Evolutionary conservation across 2,888 invertebrate species (phyloP), one percentile per base, ranked within the genome.

Genomic region (Coleophora deauratella): DNA sequence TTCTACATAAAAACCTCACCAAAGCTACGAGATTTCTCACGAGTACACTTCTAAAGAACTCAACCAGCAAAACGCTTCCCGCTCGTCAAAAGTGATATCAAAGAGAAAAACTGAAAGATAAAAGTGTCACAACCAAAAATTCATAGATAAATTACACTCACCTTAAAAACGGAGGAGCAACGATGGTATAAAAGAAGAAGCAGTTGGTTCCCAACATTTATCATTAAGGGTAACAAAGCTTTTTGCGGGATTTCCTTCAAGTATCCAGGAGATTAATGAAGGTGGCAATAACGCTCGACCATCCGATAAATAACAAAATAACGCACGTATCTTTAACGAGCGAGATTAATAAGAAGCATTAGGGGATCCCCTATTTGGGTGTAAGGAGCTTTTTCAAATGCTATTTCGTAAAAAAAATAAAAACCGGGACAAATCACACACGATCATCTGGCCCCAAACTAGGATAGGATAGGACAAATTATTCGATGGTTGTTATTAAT

Each of bases 241-340:
- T 79, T 80, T 78, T 78, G 75, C 65, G 66, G 71, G 76, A 78
- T 79, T 78, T 74, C 71, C 77, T 75, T 74, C 66, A 78, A 75
- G 78, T 78, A 76, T 77, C 78, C 70, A 59, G 60, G 71, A 79
- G 79, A 81, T 80, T 77, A 80, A 80, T 80, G 78, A 71, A 73
- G 67, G 74, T 72, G 74, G 79, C 70, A 76, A 80, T 79, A 80
- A 74, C 69, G 72, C 52, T 61, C 63, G 66, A 65, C 73, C 72
- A 66, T 63, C 71, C 70, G 75, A 80, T 79, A 80, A 77, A 80
- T 80, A 80, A 79, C 75, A 60, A 77, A 77, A 79, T 75, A 79
- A 79, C 75, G 69, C 62, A 74, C 74, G 66, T 59, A 62, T 54
- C 63, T 62, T 57, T 72, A 72, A 71, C 65, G 71, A 68, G 65